These are phyloP conservation scores for Synaphobranchus kaupii DNA, from an alignment of 2,797 vertebrate genomes.

Conservation along the genomic window DNA sequence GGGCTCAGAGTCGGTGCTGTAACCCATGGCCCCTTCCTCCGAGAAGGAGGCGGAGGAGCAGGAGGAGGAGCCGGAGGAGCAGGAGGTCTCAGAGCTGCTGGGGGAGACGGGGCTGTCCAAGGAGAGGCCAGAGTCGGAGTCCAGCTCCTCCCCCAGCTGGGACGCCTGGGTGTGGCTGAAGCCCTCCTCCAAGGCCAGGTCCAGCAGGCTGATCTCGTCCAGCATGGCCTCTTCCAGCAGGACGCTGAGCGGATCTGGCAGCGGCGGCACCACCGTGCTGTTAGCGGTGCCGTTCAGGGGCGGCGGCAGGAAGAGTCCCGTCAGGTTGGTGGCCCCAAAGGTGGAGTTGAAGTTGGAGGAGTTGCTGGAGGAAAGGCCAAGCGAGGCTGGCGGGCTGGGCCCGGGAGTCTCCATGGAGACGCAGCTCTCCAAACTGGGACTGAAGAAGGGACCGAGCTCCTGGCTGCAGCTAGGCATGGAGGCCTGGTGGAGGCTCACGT, in stretches of 20 bases:
- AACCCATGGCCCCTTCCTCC: conserved; percentile 97
- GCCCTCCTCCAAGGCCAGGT: conserved; percentile 95
- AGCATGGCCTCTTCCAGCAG: conserved; percentile 96
- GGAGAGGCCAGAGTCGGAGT: conserved; percentile 96
- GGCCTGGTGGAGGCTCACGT: conserved; percentile 95
- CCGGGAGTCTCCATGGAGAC: conserved; percentile 69
- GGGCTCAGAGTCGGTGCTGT: conserved; percentile 94
- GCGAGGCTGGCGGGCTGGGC: conserved; percentile 70
- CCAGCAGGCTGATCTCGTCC: conserved; percentile 96
- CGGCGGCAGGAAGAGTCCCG: conserved; percentile 87
- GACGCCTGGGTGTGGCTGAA: conserved; percentile 95
- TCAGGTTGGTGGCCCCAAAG: conserved; percentile 89
- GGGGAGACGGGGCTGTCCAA: conserved; percentile 95
- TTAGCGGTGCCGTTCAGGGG: conserved; percentile 85
- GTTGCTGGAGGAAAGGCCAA: conserved; percentile 87
- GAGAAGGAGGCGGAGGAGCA: conserved; percentile 91
- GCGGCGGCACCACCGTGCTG: conserved; percentile 75
- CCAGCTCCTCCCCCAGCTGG: conserved; percentile 92
- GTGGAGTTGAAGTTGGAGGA: conserved; percentile 89
- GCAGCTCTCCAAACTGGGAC: conserved; percentile 74
- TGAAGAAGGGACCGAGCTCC: conserved; percentile 87
- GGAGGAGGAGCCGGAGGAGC: conserved; percentile 82
- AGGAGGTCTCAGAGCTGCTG: conserved; percentile 94
- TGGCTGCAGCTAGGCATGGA: conserved; percentile 91
- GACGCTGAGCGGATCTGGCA: conserved; percentile 86